phyloP scores from a whole-genome alignment of 2,888 invertebrate species.

The Dryomyza anilis region DNA sequence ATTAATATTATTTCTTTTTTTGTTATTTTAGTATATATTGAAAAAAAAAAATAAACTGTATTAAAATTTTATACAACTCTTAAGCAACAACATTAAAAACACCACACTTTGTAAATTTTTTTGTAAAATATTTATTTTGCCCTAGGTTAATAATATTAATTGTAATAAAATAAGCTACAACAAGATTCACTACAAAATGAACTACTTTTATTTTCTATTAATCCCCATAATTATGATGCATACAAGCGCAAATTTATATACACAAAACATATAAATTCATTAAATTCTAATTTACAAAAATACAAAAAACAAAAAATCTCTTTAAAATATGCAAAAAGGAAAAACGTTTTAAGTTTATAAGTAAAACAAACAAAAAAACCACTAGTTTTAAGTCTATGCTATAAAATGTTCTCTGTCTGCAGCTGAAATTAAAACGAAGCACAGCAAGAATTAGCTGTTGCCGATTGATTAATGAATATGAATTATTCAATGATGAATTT shows the following conservation, averaged over 20 bases:
- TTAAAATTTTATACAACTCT: constrained; percentile 6
- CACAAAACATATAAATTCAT: not conserved
- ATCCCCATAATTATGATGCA: constrained; percentile 9
- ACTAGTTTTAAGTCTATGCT: constrained; percentile 5
- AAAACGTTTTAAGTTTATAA: constrained; percentile 8
- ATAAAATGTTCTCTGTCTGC: not conserved
- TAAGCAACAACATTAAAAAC: constrained; percentile 10
- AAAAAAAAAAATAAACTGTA: constrained; percentile 1
- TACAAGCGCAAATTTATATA: constrained; percentile 3
- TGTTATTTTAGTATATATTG: constrained; percentile 6
- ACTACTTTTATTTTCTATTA: too few species aligned
- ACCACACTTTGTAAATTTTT: not conserved
- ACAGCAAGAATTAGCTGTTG: too few species aligned
- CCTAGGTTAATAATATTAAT: not conserved
- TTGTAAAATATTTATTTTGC: constrained; percentile 2
- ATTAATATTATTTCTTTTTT: constrained; percentile 1
- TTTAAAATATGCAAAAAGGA: constrained; percentile 7
- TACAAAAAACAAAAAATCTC: not conserved
- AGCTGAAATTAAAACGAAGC: too few species aligned
- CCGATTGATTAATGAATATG: too few species aligned
- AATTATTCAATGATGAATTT: constrained; percentile 2
- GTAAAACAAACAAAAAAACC: constrained; percentile 6
- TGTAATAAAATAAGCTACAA: not conserved
- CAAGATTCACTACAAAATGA: not conserved
- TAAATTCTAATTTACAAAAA: too few species aligned